These are phyloP conservation scores for Platichthys stellatus DNA, from an alignment of 2,113 vertebrate genomes.

Conservation along the genomic window DNA sequence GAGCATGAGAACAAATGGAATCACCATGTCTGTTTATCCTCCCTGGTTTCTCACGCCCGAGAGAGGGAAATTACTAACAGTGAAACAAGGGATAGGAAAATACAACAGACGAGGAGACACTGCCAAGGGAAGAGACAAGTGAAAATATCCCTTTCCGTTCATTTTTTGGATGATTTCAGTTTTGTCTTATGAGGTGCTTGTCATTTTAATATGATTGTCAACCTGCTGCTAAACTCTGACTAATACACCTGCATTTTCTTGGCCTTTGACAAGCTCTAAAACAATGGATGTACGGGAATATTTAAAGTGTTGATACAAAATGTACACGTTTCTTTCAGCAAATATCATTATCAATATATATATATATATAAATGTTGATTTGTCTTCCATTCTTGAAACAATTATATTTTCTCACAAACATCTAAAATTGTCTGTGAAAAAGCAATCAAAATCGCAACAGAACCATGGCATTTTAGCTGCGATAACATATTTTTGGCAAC, in stretches of 20 bases:
- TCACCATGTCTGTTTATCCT: not conserved
- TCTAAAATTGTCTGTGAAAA: not conserved
- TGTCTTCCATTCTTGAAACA: not conserved
- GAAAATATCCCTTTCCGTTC: not conserved
- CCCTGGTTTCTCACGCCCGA: not conserved
- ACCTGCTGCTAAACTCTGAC: not conserved
- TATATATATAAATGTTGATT: too few relatives aligned
- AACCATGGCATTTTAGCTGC: not conserved
- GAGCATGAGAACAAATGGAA: not conserved
- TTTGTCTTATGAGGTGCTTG: not conserved
- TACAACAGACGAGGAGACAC: not conserved
- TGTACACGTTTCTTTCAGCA: too few relatives aligned
- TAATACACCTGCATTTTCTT: not conserved
- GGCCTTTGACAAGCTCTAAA: too few relatives aligned
- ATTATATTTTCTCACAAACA: not conserved
- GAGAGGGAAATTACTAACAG: not conserved
- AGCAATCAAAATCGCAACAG: not conserved
- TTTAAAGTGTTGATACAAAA: too few relatives aligned
- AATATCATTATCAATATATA: too few relatives aligned
- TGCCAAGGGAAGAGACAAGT: not conserved
- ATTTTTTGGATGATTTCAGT: not conserved
- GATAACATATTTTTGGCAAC: not conserved
- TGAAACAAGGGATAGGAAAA: slow-evolving; percentile 12
- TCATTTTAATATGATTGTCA: not conserved
- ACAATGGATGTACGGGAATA: too few relatives aligned